Conservation (phyloP, 2,888 invertebrate species). For the Drosophila crucigera region DNA sequence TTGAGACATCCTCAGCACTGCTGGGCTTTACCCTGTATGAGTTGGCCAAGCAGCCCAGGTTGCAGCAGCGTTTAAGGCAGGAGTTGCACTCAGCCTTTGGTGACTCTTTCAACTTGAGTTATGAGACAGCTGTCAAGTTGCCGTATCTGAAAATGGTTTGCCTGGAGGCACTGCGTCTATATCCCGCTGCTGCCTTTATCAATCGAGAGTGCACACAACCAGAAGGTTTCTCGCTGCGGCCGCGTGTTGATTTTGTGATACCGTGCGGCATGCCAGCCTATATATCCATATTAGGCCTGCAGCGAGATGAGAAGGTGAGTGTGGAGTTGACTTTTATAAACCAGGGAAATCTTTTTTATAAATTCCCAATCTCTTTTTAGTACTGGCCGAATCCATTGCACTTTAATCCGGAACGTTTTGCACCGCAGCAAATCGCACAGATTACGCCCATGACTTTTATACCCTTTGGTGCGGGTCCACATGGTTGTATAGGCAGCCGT, state of each 20-base stretch:
- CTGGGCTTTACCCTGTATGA: conserved; percentile 85
- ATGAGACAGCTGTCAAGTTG: conserved; percentile 83
- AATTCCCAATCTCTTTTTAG: conserved; percentile 44
- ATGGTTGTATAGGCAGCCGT: conserved; percentile 84
- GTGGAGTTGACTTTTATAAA: conserved; percentile 39
- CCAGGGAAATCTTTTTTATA: background rate
- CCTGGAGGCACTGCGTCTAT: conserved; percentile 81
- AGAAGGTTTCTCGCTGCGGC: conserved; percentile 69
- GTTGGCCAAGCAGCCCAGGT: conserved; percentile 82
- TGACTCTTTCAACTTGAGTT: conserved; percentile 64
- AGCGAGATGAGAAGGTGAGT: conserved; percentile 81
- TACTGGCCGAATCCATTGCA: conserved; percentile 79
- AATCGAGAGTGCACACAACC: conserved; percentile 80
- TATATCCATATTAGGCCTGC: conserved; percentile 81
- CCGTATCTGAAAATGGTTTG: conserved; percentile 85
- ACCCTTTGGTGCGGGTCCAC: conserved; percentile 84
- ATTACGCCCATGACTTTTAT: conserved; percentile 79
- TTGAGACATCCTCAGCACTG: conserved; percentile 84
- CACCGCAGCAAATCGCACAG: conserved; percentile 41
- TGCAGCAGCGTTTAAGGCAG: conserved; percentile 83
- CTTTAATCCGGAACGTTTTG: conserved; percentile 83
- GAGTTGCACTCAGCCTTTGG: conserved; percentile 82
- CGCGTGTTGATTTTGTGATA: conserved; percentile 70
- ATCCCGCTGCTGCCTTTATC: conserved; percentile 83
- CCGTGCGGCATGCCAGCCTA: conserved; percentile 83